Evolutionary conservation across 2,797 vertebrate species (phyloP).

Genomic region (Kryptopterus vitreolus): DNA sequence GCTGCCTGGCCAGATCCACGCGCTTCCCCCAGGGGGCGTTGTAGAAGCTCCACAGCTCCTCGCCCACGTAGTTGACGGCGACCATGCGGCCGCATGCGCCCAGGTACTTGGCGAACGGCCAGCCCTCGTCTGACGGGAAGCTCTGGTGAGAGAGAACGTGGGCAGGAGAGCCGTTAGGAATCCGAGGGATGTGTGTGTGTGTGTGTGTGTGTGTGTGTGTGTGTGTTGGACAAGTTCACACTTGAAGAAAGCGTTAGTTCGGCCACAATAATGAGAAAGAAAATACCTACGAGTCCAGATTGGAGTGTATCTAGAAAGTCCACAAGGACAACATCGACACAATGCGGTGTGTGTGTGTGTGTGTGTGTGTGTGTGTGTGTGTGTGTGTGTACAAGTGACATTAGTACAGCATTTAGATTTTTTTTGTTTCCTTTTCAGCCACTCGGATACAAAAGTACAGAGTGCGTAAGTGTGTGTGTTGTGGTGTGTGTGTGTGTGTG

Average conservation of each 20-base stretch:
- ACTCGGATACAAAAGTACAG: neutral
- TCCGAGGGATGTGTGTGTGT: neutral
- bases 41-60: conserved; percentile 98
- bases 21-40: conserved; percentile 95
- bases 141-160: conserved; percentile 74
- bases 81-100: conserved; percentile 97
- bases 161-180: neutral
- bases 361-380: neutral
- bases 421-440: conserved; percentile 38
- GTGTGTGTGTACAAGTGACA: neutral
- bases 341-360: neutral
- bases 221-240: conserved; percentile 1
- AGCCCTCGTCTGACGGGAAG: conserved; percentile 98
- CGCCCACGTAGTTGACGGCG: conserved; percentile 96
- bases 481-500: neutral
- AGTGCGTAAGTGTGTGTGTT: neutral
- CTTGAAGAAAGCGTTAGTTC: neutral
- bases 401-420: conserved; percentile 47
- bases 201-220: too few relatives aligned
- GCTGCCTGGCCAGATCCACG: conserved; percentile 92
- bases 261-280: neutral
- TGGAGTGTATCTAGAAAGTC: too few relatives aligned
- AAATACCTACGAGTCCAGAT: neutral
- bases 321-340: neutral
- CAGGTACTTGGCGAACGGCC: conserved; percentile 98